Conservation (phyloP, 2,113 vertebrate genomes). For the Lepus timidus region DNA sequence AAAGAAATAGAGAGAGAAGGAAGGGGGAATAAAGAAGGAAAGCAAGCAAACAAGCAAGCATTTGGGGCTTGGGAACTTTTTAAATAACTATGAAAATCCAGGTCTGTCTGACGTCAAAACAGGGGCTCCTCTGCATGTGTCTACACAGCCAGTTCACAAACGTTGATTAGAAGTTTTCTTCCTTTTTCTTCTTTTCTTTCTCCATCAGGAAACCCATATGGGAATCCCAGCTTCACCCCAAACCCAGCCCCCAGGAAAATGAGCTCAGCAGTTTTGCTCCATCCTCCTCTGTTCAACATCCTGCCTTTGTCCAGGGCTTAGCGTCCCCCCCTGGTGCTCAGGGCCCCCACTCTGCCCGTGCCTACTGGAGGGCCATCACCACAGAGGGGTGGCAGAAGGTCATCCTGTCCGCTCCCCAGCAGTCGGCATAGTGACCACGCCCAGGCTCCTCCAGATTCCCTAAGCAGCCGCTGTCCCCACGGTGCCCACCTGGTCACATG, state of each 20-base stretch:
- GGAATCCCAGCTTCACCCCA: background rate
- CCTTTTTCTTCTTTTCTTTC: background rate
- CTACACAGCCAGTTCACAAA: background rate
- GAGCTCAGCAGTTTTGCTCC: background rate
- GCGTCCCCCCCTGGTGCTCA: background rate
- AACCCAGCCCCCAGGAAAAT: background rate
- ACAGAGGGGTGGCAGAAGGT: background rate
- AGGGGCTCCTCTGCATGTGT: background rate
- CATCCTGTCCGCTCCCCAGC: background rate
- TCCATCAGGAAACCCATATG: background rate
- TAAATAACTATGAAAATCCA: background rate
- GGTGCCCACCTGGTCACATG: background rate
- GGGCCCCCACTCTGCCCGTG: background rate
- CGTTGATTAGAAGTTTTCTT: background rate
- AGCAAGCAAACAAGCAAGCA: too few species aligned
- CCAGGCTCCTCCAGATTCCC: background rate
- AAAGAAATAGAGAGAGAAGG: too few species aligned
- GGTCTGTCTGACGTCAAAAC: background rate
- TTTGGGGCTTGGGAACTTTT: background rate
- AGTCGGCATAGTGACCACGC: background rate
- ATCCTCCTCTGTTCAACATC: background rate
- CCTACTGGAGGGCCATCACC: background rate
- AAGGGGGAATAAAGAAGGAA: too few species aligned
- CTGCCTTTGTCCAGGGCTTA: background rate
- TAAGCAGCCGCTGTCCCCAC: background rate